These are phyloP conservation scores for Brenthis hecate DNA, from an alignment of 2,888 invertebrate species.

Conservation along the genomic window DNA sequence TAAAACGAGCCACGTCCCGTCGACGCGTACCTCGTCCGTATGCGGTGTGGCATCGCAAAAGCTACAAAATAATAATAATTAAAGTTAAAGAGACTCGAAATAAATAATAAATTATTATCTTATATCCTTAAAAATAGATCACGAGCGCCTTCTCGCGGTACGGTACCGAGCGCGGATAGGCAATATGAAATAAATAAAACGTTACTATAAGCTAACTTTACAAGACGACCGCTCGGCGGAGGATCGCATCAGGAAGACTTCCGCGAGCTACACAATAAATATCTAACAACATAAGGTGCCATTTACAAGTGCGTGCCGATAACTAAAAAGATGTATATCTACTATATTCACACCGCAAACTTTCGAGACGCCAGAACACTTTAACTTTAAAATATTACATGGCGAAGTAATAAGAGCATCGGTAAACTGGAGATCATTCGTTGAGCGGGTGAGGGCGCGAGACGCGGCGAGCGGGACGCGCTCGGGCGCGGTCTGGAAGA, in stretches of 20 bases:
- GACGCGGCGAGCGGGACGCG: conserved; percentile 67
- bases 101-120: conserved; percentile 83
- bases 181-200: conserved; percentile 81
- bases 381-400: conserved; percentile 74
- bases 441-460: conserved; percentile 77
- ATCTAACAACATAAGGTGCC: conserved; percentile 80
- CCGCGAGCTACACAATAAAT: conserved; percentile 81
- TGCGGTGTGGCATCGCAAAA: conserved; percentile 78
- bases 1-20: conserved; percentile 69
- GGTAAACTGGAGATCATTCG: conserved; percentile 81
- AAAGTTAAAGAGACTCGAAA: conserved; percentile 82
- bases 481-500: conserved; percentile 76
- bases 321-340: conserved; percentile 71
- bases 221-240: conserved; percentile 82
- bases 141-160: conserved; percentile 82
- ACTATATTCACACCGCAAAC: conserved; percentile 81
- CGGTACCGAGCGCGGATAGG: conserved; percentile 80
- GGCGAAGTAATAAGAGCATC: conserved; percentile 75
- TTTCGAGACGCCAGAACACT: conserved; percentile 80
- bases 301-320: conserved; percentile 81
- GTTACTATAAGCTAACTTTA: conserved; percentile 81
- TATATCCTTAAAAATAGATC: conserved; percentile 82
- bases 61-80: conserved; percentile 74
- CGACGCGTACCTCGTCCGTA: conserved; percentile 75
- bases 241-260: conserved; percentile 80